Conservation (phyloP, 37 sponge, comb jelly and placozoan species). For the Amphimedon queenslandica region DNA sequence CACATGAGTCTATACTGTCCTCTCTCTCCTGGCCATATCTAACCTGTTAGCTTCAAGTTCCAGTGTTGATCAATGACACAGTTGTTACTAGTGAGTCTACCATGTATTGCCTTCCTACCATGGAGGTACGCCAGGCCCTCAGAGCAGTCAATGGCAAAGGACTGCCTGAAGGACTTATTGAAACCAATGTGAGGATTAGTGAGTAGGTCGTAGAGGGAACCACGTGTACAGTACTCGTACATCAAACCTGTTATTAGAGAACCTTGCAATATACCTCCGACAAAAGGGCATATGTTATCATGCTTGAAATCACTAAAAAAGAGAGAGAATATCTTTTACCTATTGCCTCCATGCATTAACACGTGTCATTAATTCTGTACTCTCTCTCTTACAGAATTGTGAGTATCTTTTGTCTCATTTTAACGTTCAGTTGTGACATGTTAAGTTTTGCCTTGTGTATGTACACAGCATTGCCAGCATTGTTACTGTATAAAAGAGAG, state of each 20-base stretch:
- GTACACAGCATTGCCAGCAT: no score
- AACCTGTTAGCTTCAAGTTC: slow-evolving; percentile 51
- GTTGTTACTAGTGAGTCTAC: slow-evolving; percentile 13
- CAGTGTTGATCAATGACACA: slow-evolving; percentile 44
- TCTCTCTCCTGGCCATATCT: no score
- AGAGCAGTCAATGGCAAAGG: slow-evolving; percentile 28
- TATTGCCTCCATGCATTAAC: no score
- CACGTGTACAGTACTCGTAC: slow-evolving; percentile 29
- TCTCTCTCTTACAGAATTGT: no score
- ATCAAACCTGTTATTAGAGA: background rate
- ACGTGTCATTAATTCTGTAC: no score
- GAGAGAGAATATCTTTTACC: no score
- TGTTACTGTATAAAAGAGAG: no score
- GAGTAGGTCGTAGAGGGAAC: slow-evolving; percentile 30
- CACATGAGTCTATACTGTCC: no score
- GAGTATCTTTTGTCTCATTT: no score
- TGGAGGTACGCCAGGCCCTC: slow-evolving; percentile 49
- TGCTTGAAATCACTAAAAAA: no score
- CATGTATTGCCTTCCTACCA: slow-evolving; percentile 36
- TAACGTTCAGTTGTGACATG: no score
- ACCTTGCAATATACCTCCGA: slow-evolving; percentile 29
- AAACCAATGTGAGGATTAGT: background rate
- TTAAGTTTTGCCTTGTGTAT: no score
- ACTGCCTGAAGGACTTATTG: slow-evolving; percentile 34
- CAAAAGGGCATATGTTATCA: slow-evolving; percentile 26